These are phyloP conservation scores for Amblyjoppa fuscipennis DNA, from an alignment of 2,888 invertebrate genomes.

Conservation along the genomic window DNA sequence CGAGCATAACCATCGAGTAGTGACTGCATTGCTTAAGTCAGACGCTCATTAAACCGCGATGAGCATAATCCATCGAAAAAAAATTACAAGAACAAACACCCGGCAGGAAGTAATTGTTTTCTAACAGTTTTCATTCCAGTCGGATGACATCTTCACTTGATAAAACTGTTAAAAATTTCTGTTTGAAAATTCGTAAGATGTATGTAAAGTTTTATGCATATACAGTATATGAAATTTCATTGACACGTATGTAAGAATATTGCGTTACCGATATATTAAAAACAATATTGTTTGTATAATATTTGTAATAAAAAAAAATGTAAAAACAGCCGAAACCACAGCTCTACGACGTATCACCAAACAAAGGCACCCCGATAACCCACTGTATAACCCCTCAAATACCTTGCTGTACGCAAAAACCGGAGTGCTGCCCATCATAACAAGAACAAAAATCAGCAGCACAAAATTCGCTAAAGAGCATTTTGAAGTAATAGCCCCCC, in stretches of 20 bases:
- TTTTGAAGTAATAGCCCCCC: not conserved
- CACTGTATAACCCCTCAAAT: constrained; percentile 1
- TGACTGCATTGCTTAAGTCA: constrained; percentile 34
- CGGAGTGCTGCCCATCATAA: not conserved
- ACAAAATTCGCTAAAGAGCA: not conserved
- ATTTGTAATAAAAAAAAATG: not conserved
- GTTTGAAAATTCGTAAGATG: too few species aligned
- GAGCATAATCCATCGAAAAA: constrained; percentile 4
- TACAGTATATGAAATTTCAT: too few species aligned
- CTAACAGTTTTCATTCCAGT: not conserved
- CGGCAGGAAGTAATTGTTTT: too few species aligned
- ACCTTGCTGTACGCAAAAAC: constrained; percentile 1
- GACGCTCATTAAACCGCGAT: constrained; percentile 7
- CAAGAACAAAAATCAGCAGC: constrained; percentile 57
- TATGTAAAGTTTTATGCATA: too few species aligned
- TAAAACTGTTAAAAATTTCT: too few species aligned
- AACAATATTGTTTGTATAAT: too few species aligned
- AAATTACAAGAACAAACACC: not conserved
- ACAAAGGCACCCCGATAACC: not conserved
- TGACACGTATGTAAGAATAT: too few species aligned
- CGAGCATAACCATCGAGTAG: constrained; percentile 36
- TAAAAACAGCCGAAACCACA: constrained; percentile 26
- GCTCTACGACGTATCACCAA: constrained; percentile 11
- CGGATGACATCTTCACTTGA: too few species aligned
- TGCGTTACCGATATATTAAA: too few species aligned